phyloP scores from a whole-genome alignment of 2,113 vertebrate genomes.

The Platysteira castanea region DNA sequence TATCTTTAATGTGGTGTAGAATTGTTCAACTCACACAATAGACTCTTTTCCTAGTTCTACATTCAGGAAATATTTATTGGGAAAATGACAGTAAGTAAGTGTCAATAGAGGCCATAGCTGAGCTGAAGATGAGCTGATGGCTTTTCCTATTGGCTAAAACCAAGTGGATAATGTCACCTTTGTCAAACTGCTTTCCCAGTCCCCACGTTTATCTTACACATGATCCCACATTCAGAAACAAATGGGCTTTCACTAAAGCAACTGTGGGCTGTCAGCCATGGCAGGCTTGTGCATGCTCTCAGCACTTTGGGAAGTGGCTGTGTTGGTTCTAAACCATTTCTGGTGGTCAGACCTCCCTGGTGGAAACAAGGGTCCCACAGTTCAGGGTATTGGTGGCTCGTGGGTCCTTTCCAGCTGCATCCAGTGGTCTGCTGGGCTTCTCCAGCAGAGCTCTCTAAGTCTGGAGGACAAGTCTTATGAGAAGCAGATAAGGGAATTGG shows the following conservation, averaged over 20 bases:
- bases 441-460: not conserved
- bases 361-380: not conserved
- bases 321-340: not conserved
- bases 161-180: not conserved
- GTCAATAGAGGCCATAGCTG: not conserved
- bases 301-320: not conserved
- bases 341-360: not conserved
- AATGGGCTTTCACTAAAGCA: not conserved
- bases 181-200: not conserved
- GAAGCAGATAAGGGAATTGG: not conserved
- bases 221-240: not conserved
- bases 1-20: not conserved
- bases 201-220: not conserved
- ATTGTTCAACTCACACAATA: not conserved
- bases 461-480: not conserved
- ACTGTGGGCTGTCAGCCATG: not conserved
- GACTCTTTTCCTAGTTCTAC: not conserved
- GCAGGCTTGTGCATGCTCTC: not conserved
- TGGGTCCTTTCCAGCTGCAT: not conserved
- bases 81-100: not conserved
- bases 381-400: accelerated
- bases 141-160: not conserved
- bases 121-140: not conserved
- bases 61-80: not conserved
- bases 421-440: not conserved